Percentiles rank a stretch among this genome's conserved stretches.
Evolutionary conservation across 2,113 vertebrate species (phyloP).

Genomic region (Thamnaconus septentrionalis): DNA sequence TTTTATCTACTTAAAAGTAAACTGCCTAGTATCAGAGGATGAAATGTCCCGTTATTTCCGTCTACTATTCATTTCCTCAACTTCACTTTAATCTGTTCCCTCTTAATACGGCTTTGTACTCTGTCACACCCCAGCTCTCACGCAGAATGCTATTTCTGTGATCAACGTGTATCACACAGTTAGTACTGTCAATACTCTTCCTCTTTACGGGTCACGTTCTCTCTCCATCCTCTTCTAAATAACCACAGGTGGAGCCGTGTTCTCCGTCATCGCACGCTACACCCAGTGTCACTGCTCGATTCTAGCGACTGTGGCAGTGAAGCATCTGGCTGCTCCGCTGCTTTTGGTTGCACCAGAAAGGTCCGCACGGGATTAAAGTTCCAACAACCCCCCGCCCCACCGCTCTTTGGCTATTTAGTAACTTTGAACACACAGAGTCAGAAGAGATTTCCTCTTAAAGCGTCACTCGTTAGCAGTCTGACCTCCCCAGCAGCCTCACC

Average conservation of each 20-base stretch:
- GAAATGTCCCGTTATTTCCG: slow-evolving; percentile 21
- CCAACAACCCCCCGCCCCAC: not conserved
- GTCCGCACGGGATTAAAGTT: slow-evolving; percentile 36
- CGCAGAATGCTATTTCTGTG: too few species aligned
- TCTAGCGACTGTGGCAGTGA: too few species aligned
- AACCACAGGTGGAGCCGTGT: not conserved
- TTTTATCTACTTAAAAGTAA: too few species aligned
- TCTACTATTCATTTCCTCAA: not conserved
- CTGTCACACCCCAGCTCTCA: too few species aligned
- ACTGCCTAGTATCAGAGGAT: too few species aligned
- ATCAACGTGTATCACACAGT: too few species aligned
- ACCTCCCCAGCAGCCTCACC: not conserved
- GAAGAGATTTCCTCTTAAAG: too few species aligned
- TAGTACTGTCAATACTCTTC: too few species aligned
- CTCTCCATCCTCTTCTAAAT: too few species aligned
- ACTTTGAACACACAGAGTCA: slow-evolving; percentile 24
- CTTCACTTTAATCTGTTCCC: not conserved
- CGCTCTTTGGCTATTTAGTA: slow-evolving; percentile 53
- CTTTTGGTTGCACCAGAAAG: slow-evolving; percentile 1
- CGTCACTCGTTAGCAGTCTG: not conserved
- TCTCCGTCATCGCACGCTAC: too few species aligned
- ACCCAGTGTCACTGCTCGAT: too few species aligned
- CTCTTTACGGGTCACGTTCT: too few species aligned
- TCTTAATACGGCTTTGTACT: not conserved
- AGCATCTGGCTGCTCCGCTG: not conserved